A percentile compares a stretch with the other conserved stretches of the same genome.
Evolutionary conservation across 1,140 invertebrate species (phyloP).

Genomic region (Drosophila kurseongensis): DNA sequence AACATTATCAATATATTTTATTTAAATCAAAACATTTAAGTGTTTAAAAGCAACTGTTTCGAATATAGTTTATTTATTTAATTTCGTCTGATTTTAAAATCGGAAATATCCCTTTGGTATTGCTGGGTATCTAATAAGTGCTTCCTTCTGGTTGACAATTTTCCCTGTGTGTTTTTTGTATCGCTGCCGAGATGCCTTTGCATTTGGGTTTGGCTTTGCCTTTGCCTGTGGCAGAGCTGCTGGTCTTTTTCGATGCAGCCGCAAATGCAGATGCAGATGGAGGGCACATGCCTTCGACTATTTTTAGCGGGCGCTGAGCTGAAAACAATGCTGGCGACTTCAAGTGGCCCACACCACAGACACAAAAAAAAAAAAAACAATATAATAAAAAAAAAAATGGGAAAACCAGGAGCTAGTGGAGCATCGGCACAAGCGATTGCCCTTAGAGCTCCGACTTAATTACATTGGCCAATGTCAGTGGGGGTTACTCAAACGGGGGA

Average conservation of each 20-base stretch:
- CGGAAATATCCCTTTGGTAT: too few relatives aligned
- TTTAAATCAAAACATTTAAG: too few relatives aligned
- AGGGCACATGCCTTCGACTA: conserved; percentile 59
- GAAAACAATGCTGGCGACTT: conserved; percentile 62
- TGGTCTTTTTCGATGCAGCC: conserved; percentile 12
- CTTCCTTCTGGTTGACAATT: conserved; percentile 6
- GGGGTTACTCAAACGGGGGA: not conserved
- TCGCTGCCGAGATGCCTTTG: conserved; percentile 12
- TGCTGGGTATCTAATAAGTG: not conserved
- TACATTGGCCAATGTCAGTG: conserved; percentile 39
- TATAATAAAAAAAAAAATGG: conserved; percentile 1
- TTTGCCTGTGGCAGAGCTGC: not conserved
- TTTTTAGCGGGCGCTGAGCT: conserved; percentile 63
- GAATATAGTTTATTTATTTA: too few relatives aligned
- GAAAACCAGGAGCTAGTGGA: conserved; percentile 14
- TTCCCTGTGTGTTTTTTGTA: not conserved
- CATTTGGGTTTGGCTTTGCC: conserved; percentile 2
- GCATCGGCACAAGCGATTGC: conserved; percentile 11
- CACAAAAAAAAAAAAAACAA: conserved; percentile 1
- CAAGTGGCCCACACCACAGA: conserved; percentile 65
- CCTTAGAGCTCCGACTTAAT: conserved; percentile 28
- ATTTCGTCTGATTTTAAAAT: not conserved
- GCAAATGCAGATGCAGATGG: conserved; percentile 48
- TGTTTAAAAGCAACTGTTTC: too few relatives aligned
- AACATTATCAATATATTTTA: too few relatives aligned